Evolutionary conservation across 2,797 vertebrate genomes (phyloP).

Genomic region (Arrhamphus sclerolepis): DNA sequence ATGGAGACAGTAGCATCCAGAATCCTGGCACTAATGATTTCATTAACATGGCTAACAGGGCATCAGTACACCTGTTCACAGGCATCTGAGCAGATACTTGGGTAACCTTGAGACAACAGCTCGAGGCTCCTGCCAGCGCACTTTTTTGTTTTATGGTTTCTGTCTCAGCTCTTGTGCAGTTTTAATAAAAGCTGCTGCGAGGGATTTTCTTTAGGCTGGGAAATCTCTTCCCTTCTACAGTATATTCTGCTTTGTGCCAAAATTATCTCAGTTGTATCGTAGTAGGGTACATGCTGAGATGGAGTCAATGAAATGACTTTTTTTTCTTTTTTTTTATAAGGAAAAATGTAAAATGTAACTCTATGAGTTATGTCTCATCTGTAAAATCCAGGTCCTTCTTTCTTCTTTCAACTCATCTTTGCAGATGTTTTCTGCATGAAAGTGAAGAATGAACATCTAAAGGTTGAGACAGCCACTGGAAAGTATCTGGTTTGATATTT

Average conservation of each 20-base stretch:
- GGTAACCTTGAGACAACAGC: slow-evolving; percentile 76
- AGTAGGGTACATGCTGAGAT: neutral
- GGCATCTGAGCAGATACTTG: slow-evolving; percentile 61
- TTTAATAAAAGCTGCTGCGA: slow-evolving; percentile 39
- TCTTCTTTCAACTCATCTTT: slow-evolving; percentile 2
- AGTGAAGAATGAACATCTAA: slow-evolving; percentile 6
- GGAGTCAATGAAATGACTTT: slow-evolving; percentile 1
- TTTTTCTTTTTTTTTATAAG: neutral
- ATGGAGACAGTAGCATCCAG: slow-evolving; percentile 66
- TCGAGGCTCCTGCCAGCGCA: slow-evolving; percentile 57
- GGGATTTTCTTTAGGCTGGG: slow-evolving; percentile 8
- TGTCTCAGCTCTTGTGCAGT: slow-evolving; percentile 34
- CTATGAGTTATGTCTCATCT: slow-evolving; percentile 1
- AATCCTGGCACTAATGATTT: slow-evolving; percentile 80
- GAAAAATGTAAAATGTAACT: slow-evolving; percentile 16
- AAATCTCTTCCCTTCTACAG: neutral
- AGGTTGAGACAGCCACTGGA: slow-evolving; percentile 13
- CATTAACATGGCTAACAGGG: slow-evolving; percentile 80
- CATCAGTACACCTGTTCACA: slow-evolving; percentile 78
- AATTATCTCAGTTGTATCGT: slow-evolving; percentile 16
- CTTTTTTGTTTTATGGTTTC: slow-evolving; percentile 53
- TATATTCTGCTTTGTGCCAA: slow-evolving; percentile 27
- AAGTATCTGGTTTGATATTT: slow-evolving; percentile 18
- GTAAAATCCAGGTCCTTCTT: neutral
- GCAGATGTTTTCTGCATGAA: slow-evolving; percentile 32